phyloP scores from a whole-genome alignment of 1,140 invertebrate genomes.

The Caerostris extrusa region DNA sequence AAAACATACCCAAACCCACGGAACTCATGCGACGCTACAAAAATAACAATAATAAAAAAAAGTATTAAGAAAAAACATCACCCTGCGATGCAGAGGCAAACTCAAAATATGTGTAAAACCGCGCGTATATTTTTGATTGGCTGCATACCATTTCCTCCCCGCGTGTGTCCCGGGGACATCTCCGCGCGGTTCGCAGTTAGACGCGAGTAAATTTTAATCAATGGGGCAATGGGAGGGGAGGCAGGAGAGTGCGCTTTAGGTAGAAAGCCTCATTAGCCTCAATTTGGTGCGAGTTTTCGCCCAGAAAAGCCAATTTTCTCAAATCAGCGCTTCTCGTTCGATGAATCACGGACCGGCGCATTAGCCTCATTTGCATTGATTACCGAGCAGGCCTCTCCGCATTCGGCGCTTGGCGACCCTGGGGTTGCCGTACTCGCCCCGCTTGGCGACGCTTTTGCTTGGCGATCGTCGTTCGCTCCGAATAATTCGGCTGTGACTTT shows the following conservation, averaged over 20 bases:
- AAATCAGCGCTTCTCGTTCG: constrained; percentile 66
- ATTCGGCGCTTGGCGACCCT: not conserved
- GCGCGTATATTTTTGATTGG: constrained; percentile 39
- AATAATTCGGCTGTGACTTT: not conserved
- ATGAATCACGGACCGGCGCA: constrained; percentile 66
- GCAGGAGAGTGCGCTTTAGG: not conserved
- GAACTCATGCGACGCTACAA: not conserved
- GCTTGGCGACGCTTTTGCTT: not conserved
- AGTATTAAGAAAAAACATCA: not conserved
- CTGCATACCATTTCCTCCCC: constrained; percentile 9
- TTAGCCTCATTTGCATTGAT: constrained; percentile 75
- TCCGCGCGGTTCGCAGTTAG: not conserved
- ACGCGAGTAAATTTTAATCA: constrained; percentile 72
- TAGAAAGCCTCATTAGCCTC: constrained; percentile 72
- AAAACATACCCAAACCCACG: not conserved
- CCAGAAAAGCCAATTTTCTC: constrained; percentile 72
- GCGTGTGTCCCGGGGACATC: not conserved
- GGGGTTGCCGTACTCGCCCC: not conserved
- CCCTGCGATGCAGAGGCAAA: not conserved
- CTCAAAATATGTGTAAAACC: constrained; percentile 45
- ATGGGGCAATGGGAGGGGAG: not conserved
- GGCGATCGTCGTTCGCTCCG: not conserved
- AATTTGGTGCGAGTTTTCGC: constrained; percentile 70
- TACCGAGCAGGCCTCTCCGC: constrained; percentile 13
- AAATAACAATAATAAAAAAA: not conserved